phyloP scores from a whole-genome alignment of 2,113 vertebrate genomes.

The human region GRCh38 chr18:30570001-30570500 shows the following conservation, averaged over 20 bases:
- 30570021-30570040: not conserved
- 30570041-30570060: not conserved
- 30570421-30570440: not conserved
- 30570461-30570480: slow-evolving; percentile 38
- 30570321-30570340: not conserved
- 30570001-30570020: not conserved
- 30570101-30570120: not conserved
- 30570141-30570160: not conserved
- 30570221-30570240: not conserved
- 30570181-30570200: not conserved
- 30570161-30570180: not conserved
- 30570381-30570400: not conserved
- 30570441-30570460: not conserved
- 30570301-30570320: not conserved
- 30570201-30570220: not conserved
- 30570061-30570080: not conserved
- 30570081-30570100: not conserved
- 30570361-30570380: not conserved
- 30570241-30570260: not conserved
- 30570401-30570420: not conserved
- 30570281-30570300: not conserved
- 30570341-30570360: not conserved
- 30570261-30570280: slow-evolving; percentile 27
- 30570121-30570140: not conserved
- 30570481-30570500: slow-evolving; percentile 60